phyloP scores from a whole-genome alignment of 2,113 vertebrate species.

The Pavo muticus region DNA sequence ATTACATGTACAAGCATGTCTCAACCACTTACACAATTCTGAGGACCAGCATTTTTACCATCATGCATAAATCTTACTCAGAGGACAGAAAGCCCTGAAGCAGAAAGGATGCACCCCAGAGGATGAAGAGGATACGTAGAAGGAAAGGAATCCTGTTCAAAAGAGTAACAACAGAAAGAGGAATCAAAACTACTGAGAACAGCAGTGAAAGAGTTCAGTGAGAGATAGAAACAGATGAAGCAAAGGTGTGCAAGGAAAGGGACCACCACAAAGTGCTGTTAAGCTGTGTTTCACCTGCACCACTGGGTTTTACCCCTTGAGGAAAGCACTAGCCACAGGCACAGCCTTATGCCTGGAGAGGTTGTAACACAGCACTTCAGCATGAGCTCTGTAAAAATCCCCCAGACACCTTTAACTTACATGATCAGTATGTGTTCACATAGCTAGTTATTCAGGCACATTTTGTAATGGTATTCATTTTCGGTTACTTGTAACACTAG shows the following conservation, averaged over 20 bases:
- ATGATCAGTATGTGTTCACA: rapidly evolving
- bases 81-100: neutral
- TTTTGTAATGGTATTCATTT: neutral
- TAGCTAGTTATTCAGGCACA: neutral
- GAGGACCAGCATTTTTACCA: neutral
- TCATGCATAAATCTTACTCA: neutral
- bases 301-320: neutral
- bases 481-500: neutral
- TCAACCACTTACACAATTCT: neutral
- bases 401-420: neutral
- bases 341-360: neutral
- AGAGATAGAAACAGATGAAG: conserved; percentile 5
- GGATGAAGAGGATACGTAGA: neutral
- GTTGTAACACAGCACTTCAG: neutral
- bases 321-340: neutral
- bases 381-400: neutral
- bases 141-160: neutral
- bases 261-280: conserved; percentile 6
- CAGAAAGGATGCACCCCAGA: neutral
- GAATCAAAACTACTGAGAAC: conserved; percentile 17
- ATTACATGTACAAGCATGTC: neutral
- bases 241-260: neutral
- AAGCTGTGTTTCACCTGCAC: neutral
- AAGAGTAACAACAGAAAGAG: neutral
- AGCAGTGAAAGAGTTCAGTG: neutral